Percentiles rank a stretch among this genome's conserved stretches.
Evolutionary conservation across 2,113 vertebrate species (phyloP).

Genomic region (Blennius ocellaris): DNA sequence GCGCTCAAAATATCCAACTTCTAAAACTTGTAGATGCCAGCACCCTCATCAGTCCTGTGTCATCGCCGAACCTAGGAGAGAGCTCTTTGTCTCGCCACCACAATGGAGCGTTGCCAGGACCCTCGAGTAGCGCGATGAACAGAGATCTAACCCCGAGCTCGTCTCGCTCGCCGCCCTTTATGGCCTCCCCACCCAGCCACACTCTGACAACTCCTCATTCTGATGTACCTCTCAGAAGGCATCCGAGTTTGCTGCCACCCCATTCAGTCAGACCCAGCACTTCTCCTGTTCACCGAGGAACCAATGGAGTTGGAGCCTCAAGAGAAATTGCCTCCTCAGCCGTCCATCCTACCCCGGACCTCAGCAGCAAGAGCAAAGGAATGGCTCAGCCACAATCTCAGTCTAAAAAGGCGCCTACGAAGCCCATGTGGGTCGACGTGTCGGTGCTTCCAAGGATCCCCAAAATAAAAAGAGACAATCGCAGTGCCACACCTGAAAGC

Average conservation of each 20-base stretch:
- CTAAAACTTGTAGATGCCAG: constrained; percentile 52
- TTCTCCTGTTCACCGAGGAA: constrained; percentile 23
- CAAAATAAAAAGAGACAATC: constrained; percentile 88
- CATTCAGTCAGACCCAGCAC: constrained; percentile 64
- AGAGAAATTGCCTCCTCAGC: not conserved
- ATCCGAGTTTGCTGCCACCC: constrained; percentile 61
- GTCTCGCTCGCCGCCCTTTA: constrained; percentile 15
- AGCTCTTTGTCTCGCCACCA: constrained; percentile 35
- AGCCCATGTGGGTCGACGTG: constrained; percentile 86
- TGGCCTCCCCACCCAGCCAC: constrained; percentile 2
- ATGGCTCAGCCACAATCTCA: constrained; percentile 31
- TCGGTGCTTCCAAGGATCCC: constrained; percentile 94
- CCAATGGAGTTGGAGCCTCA: constrained; percentile 57
- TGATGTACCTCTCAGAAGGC: constrained; percentile 39
- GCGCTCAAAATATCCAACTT: no score
- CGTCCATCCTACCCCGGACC: constrained; percentile 35
- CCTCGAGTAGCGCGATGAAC: constrained; percentile 32
- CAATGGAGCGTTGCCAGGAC: constrained; percentile 44
- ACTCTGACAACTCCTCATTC: constrained; percentile 40
- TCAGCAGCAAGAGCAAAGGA: constrained; percentile 59
- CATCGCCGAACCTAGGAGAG: constrained; percentile 60
- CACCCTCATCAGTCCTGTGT: constrained; percentile 26
- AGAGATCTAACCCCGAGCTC: constrained; percentile 42
- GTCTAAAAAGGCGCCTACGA: constrained; percentile 72
- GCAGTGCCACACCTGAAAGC: constrained; percentile 31